A percentile compares a stretch with the other conserved stretches of the same genome.
phyloP scores from a whole-genome alignment of 2,113 vertebrate species.

The Thunnus thynnus region DNA sequence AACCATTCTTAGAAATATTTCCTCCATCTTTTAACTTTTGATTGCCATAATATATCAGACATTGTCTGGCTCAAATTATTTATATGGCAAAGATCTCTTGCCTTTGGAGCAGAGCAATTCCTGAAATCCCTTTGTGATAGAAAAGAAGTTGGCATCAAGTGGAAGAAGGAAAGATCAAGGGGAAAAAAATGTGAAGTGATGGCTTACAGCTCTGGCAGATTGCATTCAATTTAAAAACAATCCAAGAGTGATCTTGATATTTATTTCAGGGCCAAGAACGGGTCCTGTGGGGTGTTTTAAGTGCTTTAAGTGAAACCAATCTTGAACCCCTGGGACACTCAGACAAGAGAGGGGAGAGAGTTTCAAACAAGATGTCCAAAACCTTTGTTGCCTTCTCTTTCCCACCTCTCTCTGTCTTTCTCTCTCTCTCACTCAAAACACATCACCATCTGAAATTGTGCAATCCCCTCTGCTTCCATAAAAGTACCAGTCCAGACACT shows the following conservation, averaged over 20 bases:
- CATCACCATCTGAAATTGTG: constrained; percentile 47
- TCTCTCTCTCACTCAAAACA: constrained; percentile 12
- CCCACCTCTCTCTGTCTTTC: not conserved
- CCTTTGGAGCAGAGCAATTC: constrained; percentile 56
- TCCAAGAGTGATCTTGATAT: constrained; percentile 74
- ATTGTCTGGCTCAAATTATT: constrained; percentile 55
- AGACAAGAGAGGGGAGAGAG: constrained; percentile 40
- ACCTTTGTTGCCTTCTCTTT: constrained; percentile 46
- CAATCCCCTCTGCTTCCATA: constrained; percentile 23
- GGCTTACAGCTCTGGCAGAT: constrained; percentile 74
- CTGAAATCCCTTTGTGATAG: constrained; percentile 67
- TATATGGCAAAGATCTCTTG: constrained; percentile 37
- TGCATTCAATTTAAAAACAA: constrained; percentile 81
- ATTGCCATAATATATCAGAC: constrained; percentile 56
- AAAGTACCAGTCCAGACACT: constrained; percentile 2
- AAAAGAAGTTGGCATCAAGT: constrained; percentile 62
- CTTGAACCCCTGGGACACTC: constrained; percentile 56
- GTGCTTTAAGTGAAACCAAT: constrained; percentile 78
- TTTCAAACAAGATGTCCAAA: constrained; percentile 56
- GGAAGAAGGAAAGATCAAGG: constrained; percentile 57
- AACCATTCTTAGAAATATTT: constrained; percentile 42
- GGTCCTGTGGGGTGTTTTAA: constrained; percentile 68
- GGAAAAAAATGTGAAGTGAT: constrained; percentile 50
- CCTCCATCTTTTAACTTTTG: constrained; percentile 51
- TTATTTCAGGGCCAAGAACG: constrained; percentile 68